phyloP scores from a whole-genome alignment of 2,113 vertebrate species.

The Nannospalax galili region DNA sequence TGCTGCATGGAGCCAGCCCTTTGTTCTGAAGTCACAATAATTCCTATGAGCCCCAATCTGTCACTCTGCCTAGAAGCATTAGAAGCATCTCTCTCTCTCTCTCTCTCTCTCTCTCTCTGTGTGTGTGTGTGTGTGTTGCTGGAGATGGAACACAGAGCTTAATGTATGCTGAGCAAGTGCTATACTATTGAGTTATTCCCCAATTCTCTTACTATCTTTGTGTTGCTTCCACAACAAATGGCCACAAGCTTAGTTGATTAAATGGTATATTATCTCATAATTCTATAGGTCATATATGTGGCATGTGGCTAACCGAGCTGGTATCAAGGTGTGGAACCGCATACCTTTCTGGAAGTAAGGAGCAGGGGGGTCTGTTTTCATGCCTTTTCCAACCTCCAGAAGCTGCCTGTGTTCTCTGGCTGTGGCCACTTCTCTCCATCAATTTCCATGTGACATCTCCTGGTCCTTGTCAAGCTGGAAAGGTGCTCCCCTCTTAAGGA shows the following conservation, averaged over 20 bases:
- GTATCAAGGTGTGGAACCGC: neutral
- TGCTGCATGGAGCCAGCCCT: neutral
- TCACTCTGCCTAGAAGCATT: neutral
- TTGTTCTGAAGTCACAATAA: constrained; percentile 16
- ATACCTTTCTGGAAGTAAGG: neutral
- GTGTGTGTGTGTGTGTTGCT: neutral
- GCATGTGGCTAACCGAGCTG: neutral
- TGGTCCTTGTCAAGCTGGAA: neutral
- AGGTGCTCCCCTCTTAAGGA: neutral
- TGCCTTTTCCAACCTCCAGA: neutral
- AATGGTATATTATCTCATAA: neutral
- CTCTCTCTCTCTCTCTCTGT: neutral
- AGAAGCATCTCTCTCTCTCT: too few species aligned
- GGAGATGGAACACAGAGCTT: neutral
- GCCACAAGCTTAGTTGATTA: neutral
- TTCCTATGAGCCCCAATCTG: neutral
- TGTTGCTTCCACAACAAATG: neutral
- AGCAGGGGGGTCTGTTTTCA: neutral
- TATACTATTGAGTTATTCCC: neutral
- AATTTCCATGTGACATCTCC: neutral
- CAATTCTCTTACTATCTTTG: neutral
- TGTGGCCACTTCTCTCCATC: neutral
- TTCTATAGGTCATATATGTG: neutral
- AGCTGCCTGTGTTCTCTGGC: neutral
- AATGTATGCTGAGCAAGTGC: too few species aligned